A percentile compares a stretch with the other conserved stretches of the same genome.
These are phyloP conservation scores for Leptosomus discolor DNA, from an alignment of 2,113 vertebrate genomes.

Conservation along the genomic window DNA sequence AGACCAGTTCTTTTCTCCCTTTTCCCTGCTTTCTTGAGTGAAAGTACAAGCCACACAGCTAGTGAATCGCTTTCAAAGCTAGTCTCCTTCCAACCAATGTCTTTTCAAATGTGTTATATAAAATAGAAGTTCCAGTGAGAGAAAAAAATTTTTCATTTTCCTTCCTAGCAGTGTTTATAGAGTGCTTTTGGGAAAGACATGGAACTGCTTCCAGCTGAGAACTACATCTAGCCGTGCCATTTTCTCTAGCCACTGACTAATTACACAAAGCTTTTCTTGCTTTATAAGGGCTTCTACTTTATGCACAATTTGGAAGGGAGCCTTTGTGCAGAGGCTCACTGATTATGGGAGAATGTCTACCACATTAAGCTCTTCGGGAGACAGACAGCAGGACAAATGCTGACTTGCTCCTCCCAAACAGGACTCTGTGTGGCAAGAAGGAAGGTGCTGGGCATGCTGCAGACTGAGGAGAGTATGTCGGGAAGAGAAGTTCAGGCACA, in stretches of 20 bases:
- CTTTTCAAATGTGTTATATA: neutral
- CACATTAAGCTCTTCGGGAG: neutral
- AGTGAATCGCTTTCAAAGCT: neutral
- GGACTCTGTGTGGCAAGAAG: neutral
- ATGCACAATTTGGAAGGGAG: neutral
- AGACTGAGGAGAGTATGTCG: neutral
- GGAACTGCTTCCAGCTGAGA: neutral
- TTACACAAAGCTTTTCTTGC: neutral
- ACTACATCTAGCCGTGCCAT: neutral
- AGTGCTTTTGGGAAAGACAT: neutral
- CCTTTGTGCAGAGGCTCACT: neutral
- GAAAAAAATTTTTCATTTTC: neutral
- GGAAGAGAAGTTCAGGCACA: neutral
- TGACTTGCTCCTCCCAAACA: neutral
- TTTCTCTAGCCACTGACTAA: neutral
- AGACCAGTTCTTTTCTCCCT: neutral
- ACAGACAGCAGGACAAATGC: neutral
- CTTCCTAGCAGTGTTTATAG: neutral
- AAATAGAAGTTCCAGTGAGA: neutral
- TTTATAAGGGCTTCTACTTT: neutral
- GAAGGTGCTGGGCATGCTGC: rapidly evolving
- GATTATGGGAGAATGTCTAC: neutral
- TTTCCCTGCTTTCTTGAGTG: neutral
- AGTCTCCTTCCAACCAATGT: neutral
- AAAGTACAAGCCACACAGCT: neutral